A percentile compares a stretch with the other conserved stretches of the same genome.
These are phyloP conservation scores for Mormyrus hasselquistii DNA, from an alignment of 2,797 vertebrate species.

Conservation along the genomic window DNA sequence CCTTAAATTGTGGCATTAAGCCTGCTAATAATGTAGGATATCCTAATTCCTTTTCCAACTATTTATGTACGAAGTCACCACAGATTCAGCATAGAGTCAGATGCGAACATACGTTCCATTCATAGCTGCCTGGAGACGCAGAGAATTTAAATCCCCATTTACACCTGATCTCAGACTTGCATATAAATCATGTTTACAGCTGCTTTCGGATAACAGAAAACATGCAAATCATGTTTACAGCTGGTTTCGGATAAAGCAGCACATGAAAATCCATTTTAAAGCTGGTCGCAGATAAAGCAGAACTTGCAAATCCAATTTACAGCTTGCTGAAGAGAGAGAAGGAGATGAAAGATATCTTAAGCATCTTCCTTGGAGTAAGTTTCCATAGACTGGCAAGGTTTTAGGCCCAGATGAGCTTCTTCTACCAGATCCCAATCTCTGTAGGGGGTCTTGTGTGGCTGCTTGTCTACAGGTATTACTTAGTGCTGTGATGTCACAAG, in stretches of 20 bases:
- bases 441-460: background rate
- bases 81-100: background rate
- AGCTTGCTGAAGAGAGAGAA: conserved; percentile 1
- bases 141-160: background rate
- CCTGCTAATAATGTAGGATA: background rate
- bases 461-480: background rate
- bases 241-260: background rate
- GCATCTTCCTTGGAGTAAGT: background rate
- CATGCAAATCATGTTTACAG: conserved; percentile 11
- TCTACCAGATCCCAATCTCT: background rate
- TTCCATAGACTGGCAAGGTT: background rate
- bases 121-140: background rate
- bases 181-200: background rate
- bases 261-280: background rate
- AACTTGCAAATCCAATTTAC: conserved; percentile 17
- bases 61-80: background rate
- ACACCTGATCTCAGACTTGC: background rate
- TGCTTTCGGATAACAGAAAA: background rate
- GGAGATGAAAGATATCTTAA: background rate
- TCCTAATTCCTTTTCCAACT: background rate
- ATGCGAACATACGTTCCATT: background rate
- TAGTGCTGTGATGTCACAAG: background rate
- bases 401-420: background rate
- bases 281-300: background rate
- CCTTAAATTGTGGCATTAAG: background rate